These are phyloP conservation scores for Capromys pilorides DNA, from an alignment of 2,797 vertebrate species.

Conservation along the genomic window DNA sequence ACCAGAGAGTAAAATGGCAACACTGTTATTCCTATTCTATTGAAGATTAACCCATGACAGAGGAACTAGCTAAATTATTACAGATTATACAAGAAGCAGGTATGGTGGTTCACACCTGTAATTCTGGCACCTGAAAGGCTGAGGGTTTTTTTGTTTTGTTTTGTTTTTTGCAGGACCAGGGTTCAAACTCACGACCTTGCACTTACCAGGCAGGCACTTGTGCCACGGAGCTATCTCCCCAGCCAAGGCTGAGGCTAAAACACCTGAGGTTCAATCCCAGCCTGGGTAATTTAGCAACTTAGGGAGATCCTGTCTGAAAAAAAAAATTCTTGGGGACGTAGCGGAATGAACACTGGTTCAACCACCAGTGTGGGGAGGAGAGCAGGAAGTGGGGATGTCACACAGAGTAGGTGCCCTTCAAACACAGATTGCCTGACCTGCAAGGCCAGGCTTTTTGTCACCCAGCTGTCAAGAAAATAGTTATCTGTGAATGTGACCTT, in stretches of 20 bases:
- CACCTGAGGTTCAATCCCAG: background rate
- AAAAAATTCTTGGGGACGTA: background rate
- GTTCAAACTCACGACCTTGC: no score
- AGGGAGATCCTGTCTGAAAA: background rate
- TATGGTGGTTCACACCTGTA: background rate
- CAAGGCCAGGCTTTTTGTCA: background rate
- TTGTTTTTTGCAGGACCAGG: no score
- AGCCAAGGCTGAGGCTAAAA: background rate
- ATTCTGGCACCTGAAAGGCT: background rate
- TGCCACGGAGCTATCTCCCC: no score
- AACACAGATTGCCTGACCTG: background rate
- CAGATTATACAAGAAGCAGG: background rate
- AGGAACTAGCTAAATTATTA: constrained; percentile 8
- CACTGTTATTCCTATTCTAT: background rate
- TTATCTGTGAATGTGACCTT: background rate
- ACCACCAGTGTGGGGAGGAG: background rate
- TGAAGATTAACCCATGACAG: background rate
- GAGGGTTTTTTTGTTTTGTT: no score
- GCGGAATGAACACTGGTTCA: background rate
- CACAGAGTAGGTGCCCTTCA: background rate
- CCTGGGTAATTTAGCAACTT: background rate
- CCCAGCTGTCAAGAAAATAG: background rate
- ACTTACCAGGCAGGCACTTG: no score
- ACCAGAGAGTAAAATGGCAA: background rate
- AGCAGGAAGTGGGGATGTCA: background rate